phyloP scores from a whole-genome alignment of 2,113 vertebrate species.

The Bostrychus sinensis region DNA sequence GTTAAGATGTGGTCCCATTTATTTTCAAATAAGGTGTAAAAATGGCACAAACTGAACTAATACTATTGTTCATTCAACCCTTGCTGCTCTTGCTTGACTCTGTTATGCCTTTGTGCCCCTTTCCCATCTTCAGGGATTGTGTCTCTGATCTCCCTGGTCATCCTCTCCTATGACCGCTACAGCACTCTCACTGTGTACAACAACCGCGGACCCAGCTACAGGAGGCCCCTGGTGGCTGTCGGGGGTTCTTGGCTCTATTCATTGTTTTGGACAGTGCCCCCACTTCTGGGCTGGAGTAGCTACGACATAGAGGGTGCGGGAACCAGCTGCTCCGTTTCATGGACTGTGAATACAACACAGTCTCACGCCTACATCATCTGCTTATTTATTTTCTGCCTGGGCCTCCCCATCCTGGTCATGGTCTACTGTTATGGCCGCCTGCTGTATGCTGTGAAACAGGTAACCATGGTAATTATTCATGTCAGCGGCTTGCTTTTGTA shows the following conservation, averaged over 20 bases:
- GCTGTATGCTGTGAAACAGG: constrained; percentile 86
- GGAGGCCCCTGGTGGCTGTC: constrained; percentile 83
- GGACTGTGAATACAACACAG: constrained; percentile 78
- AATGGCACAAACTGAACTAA: not conserved
- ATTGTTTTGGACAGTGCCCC: constrained; percentile 87
- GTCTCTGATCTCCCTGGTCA: constrained; percentile 87
- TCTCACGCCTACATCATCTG: constrained; percentile 87
- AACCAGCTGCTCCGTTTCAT: constrained; percentile 88
- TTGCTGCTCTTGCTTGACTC: not conserved
- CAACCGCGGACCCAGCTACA: constrained; percentile 77
- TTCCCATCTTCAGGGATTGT: constrained; percentile 82
- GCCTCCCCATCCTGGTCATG: constrained; percentile 84
- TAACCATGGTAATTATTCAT: too few species aligned
- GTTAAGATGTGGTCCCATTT: too few species aligned
- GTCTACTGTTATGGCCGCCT: constrained; percentile 87
- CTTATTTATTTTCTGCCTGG: constrained; percentile 89
- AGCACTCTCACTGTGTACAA: constrained; percentile 86
- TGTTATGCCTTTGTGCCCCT: too few species aligned
- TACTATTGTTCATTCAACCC: not conserved
- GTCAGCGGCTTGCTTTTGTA: too few species aligned
- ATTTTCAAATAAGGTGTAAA: too few species aligned
- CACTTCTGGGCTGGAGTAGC: constrained; percentile 89
- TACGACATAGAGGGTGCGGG: constrained; percentile 86
- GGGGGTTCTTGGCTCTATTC: constrained; percentile 86
- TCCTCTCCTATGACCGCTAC: constrained; percentile 89